Evolutionary conservation across 2,113 vertebrate genomes (phyloP).

Genomic region (Bos indicus): DNA sequence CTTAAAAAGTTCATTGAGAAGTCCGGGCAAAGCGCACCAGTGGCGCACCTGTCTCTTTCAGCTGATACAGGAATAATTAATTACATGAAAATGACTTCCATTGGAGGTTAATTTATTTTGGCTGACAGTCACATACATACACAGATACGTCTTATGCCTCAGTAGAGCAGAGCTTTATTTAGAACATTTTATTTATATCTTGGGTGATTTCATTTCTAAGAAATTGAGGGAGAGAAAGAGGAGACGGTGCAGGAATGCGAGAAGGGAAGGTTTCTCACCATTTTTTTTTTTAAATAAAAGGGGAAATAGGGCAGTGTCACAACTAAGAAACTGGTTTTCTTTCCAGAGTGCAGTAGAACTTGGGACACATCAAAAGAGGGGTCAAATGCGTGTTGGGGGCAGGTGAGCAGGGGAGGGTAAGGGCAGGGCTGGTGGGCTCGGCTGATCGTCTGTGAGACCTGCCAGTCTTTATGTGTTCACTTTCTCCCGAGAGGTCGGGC

Average conservation of each 20-base stretch:
- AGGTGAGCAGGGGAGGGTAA: background rate
- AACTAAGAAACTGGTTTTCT: background rate
- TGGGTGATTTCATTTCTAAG: conserved; percentile 78
- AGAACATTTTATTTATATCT: conserved; percentile 81
- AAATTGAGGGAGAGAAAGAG: conserved; percentile 45
- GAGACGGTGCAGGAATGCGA: conserved; percentile 34
- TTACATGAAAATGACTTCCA: conserved; percentile 75
- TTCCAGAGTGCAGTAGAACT: background rate
- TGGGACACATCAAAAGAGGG: background rate
- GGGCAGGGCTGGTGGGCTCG: too few relatives aligned
- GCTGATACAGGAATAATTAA: conserved; percentile 78
- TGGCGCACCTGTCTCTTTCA: conserved; percentile 68
- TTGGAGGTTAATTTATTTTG: conserved; percentile 79
- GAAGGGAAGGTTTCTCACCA: background rate
- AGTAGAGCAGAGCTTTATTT: conserved; percentile 78
- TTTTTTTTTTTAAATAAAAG: background rate
- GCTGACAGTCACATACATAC: conserved; percentile 77
- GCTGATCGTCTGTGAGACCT: accelerated
- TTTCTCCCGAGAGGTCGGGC: background rate
- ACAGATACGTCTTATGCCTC: conserved; percentile 67
- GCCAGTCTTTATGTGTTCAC: background rate
- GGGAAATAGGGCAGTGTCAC: background rate
- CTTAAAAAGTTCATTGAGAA: conserved; percentile 35
- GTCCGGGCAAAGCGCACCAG: background rate
- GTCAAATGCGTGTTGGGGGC: accelerated